A percentile compares a stretch with the other conserved stretches of the same genome.
These are phyloP conservation scores for Ciconia stormi DNA, from an alignment of 2,113 vertebrate species.

Conservation along the genomic window DNA sequence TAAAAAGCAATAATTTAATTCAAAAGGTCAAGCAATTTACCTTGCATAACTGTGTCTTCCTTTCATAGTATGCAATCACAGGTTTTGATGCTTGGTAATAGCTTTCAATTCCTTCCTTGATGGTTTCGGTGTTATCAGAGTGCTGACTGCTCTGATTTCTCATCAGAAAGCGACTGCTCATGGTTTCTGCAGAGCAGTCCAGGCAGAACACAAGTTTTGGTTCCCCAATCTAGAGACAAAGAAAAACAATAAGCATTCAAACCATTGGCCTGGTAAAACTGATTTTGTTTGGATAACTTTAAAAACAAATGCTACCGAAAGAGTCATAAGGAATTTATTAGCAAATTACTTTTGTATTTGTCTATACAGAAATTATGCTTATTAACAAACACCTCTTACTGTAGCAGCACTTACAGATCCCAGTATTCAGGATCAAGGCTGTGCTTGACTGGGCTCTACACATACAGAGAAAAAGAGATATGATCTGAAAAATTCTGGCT, in stretches of 20 bases:
- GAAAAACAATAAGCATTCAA: not conserved
- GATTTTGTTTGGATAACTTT: not conserved
- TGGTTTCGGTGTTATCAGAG: not conserved
- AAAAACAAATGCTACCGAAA: not conserved
- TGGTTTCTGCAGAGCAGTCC: conserved; percentile 84
- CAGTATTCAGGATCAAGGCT: not conserved
- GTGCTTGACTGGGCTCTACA: not conserved
- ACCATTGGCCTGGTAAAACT: not conserved
- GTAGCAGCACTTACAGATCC: not conserved
- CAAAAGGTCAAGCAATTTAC: conserved; percentile 60
- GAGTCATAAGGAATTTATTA: not conserved
- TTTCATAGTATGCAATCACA: conserved; percentile 81
- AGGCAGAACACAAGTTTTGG: conserved; percentile 85
- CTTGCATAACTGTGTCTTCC: conserved; percentile 79
- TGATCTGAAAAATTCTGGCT: not conserved
- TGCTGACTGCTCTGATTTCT: conserved; percentile 40
- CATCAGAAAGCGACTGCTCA: conserved; percentile 79
- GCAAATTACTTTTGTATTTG: not conserved
- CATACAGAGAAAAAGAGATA: not conserved
- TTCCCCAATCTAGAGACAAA: conserved; percentile 79
- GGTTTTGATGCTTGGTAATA: conserved; percentile 75
- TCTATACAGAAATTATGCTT: not conserved
- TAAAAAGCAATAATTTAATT: not conserved
- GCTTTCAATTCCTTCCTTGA: conserved; percentile 70
- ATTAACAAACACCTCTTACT: not conserved